Evolutionary conservation across 2,888 invertebrate genomes (phyloP).

Genomic region (Xestia sexstrigata): DNA sequence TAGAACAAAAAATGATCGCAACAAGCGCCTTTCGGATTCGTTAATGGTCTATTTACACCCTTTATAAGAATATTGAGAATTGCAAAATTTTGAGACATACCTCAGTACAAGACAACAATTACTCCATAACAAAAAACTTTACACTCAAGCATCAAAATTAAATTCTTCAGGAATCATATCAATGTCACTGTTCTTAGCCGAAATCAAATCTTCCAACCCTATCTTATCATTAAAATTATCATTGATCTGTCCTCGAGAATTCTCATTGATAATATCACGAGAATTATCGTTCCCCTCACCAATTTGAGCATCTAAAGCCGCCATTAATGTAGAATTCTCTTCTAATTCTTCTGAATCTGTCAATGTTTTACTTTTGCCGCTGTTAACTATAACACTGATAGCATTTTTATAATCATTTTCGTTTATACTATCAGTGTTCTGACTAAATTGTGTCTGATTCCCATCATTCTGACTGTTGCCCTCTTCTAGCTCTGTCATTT

Average conservation of each 20-base stretch:
- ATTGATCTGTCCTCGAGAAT: background rate
- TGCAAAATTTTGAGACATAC: background rate
- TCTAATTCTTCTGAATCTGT: conserved; percentile 34
- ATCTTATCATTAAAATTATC: conserved; percentile 20
- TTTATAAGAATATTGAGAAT: background rate
- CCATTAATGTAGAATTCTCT: conserved; percentile 40
- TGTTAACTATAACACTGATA: conserved; percentile 29
- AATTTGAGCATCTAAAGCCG: conserved; percentile 45
- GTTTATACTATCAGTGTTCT: background rate
- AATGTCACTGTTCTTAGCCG: conserved; percentile 14
- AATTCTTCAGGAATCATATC: conserved; percentile 35
- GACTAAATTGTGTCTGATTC: background rate
- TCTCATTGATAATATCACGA: background rate
- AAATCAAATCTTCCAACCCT: conserved; percentile 30
- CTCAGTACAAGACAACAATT: background rate
- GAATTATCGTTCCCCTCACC: conserved; percentile 18
- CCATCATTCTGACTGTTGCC: background rate
- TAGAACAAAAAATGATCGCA: too few species aligned
- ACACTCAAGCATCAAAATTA: conserved; percentile 39
- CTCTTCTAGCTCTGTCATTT: conserved; percentile 1
- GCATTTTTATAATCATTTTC: conserved; percentile 27
- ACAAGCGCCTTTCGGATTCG: too few species aligned
- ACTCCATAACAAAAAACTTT: background rate
- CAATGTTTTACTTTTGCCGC: background rate
- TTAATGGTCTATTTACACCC: too few species aligned